These are phyloP conservation scores for Botia kubotai DNA, from an alignment of 2,797 vertebrate genomes.

Conservation along the genomic window DNA sequence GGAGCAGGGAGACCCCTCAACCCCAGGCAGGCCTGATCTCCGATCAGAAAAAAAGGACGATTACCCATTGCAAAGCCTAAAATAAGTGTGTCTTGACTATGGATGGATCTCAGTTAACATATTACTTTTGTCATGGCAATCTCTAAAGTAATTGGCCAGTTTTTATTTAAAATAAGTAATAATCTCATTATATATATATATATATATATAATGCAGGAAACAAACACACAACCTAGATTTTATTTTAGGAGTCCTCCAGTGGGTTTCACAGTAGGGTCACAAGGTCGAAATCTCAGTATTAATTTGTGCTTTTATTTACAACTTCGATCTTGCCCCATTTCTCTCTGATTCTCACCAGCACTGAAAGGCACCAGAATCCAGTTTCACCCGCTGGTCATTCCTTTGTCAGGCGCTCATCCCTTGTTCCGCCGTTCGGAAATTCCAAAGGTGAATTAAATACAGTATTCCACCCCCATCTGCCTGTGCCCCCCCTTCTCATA, in stretches of 20 bases:
- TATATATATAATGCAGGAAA: too few relatives aligned
- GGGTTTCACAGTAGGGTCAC: conserved; percentile 33
- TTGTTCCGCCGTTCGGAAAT: conserved; percentile 60
- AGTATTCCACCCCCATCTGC: conserved; percentile 32
- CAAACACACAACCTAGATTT: not conserved
- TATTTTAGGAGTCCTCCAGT: not conserved
- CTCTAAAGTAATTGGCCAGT: too few relatives aligned
- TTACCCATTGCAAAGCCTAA: conserved; percentile 2
- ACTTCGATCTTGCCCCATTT: conserved; percentile 44
- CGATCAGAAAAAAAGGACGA: conserved; percentile 6
- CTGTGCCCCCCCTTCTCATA: conserved; percentile 5
- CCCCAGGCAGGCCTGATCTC: conserved; percentile 11
- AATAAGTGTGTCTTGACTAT: not conserved
- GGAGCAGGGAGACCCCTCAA: conserved; percentile 29
- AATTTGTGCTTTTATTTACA: conserved; percentile 48
- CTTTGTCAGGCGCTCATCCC: conserved; percentile 57
- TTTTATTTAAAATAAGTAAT: too few relatives aligned
- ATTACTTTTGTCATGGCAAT: too few relatives aligned
- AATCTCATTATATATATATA: too few relatives aligned
- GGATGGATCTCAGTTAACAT: too few relatives aligned
- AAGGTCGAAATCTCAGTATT: conserved; percentile 33
- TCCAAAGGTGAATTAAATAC: conserved; percentile 64
- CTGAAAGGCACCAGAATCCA: conserved; percentile 47
- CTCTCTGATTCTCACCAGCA: conserved; percentile 38
- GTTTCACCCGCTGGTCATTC: conserved; percentile 58